Base-by-base conservation (phyloP, 2,888 invertebrate species). In the Himalopsyche japonica region DNA sequence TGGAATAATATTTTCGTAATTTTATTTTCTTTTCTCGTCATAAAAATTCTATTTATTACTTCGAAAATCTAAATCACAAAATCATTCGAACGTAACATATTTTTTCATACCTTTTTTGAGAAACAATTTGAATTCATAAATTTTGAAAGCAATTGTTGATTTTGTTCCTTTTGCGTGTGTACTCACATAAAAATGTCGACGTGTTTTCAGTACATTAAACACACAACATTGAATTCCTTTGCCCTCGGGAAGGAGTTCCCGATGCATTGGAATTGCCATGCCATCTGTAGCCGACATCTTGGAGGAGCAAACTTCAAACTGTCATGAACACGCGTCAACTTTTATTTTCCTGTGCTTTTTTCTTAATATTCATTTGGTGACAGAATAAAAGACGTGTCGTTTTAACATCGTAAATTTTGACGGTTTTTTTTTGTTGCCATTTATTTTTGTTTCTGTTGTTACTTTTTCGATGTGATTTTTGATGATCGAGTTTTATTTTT, bases 91-190 rank as follows among this genome's bases (percentile, higher is more conserved):
- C 24, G 30, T 20, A 8, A 15, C 15, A 27, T 24, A n/a, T n/a
- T 79, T 20, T 30, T 32, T 30, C 30, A 80, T 76, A 81, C 43
- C 81, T 70, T 81, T 43, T 70, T 81, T 18, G 24, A 49, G 78
- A 85, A 81, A 83, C 85, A 85, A 83, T 85, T 79, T 85, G 64
- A 81, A 83, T 84, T 82, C 82, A 83, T 85, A 85, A 85, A 85
- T 85, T 82, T 84, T 82, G 79, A 81, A 82, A 57, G 82, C 79
- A 81, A 83, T 85, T 83, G 81, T 85, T 76, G 83, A 79, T 83
- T 85, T 85, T 80, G 43, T 81, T 85, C 47, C 76, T 77, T 82
- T 80, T 82, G 47, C 47, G 27, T 18, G 77, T n/a, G 80, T 57
- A 20, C 24, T 82, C 80, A 32, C 82, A 82, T 79, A 80, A 85